Percentiles rank a stretch among this genome's conserved stretches.
Conservation (phyloP, 2,888 invertebrate genomes). For the Amorpha juglandis region DNA sequence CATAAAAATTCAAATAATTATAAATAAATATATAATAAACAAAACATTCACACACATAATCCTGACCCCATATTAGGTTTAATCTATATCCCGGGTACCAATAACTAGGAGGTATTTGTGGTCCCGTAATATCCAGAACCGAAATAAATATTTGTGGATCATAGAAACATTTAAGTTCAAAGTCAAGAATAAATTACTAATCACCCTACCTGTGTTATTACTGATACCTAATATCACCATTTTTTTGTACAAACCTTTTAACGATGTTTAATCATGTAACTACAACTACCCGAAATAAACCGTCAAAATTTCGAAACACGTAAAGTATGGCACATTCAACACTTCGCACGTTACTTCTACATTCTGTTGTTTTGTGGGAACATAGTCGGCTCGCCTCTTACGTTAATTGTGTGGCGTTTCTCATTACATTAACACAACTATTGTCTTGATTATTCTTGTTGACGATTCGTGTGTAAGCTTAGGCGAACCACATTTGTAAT, state of each 20-base stretch:
- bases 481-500: neutral
- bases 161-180: no score
- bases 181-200: no score
- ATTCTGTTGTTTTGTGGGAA: constrained; percentile 31
- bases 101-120: no score
- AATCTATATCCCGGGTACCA: no score
- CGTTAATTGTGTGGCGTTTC: constrained; percentile 52
- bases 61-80: no score
- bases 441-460: constrained; percentile 53
- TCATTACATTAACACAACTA: constrained; percentile 54
- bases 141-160: no score
- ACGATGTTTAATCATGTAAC: neutral
- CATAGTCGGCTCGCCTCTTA: constrained; percentile 39
- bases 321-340: constrained; percentile 1
- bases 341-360: neutral
- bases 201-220: no score
- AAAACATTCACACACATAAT: no score
- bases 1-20: no score
- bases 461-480: constrained; percentile 33
- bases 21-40: no score
- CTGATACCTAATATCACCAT: no score
- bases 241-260: neutral
- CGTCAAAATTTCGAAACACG: neutral
- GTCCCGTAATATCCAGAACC: no score
- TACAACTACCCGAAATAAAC: neutral